Base-by-base conservation (phyloP, 2,888 invertebrate species). In the Ochlodes sylvanus region DNA sequence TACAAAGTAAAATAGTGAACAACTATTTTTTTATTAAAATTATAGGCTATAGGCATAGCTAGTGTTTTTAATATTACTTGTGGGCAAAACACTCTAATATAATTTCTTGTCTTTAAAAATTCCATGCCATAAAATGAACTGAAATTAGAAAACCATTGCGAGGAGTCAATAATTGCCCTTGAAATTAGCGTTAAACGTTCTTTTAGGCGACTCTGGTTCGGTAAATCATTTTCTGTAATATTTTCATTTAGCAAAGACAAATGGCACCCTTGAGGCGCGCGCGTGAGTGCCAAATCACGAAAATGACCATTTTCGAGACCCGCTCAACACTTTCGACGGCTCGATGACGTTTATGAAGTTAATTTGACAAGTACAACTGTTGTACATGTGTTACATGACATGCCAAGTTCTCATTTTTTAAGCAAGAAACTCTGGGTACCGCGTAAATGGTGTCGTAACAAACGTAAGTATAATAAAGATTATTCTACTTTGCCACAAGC, bases 241-340 rank as follows among this genome's bases (percentile, higher is more conserved):
- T 71, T 73, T 72, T 73, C 63, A 72, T 70, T 74, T 72, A 70
- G 70, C 71, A 69, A 72, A 74, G 68, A 72, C 75, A 75, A 74
- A 73, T 71, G 73, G 55, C 38, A 5, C 50, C 64, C 56, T 70
- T 60, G 52, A 21, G 72, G 73, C 73, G 52, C 52, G 66, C 69
- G 71, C 71, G 54, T 50, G 55, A 61, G 12, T 17, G 32, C 34
- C 15, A 55, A 63, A 52, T 63, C 42, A 27, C 55, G 55, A 44
- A 64, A 64, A 64, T 63, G 6, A 14, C 44, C 2, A 32, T n/a
- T 9, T 44, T 63, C 15, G 32, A 55, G 55, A 14, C 15, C 56
- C 44, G 10, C 12, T 19, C 38, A 34, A 15, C 15, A 38, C 17
- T 19, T 64, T 47, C 34, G 32, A 38, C 56, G 47, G 34, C n/a